Base-by-base conservation (phyloP, 2,113 vertebrate genomes). In the Lycaon pictus region DNA sequence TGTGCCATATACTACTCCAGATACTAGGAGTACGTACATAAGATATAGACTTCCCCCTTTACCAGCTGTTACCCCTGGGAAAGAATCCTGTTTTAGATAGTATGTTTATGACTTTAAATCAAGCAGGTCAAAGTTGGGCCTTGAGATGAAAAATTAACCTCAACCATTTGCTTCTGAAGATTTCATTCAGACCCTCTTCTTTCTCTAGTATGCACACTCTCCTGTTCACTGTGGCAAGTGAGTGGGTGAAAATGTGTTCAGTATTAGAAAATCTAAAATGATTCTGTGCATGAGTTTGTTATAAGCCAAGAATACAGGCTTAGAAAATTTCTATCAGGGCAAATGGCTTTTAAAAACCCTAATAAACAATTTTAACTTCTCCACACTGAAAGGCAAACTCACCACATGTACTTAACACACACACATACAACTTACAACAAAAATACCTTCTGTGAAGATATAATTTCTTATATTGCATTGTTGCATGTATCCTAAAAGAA, bases 181-280 rank as follows among this genome's bases (percentile, higher is more conserved):
- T 92, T 92, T 37, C 23, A 74, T 65, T 12, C 15, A 43, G 55
- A 35, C 2, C 20, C 0, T 79, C 71, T 69, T 7, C 10, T 58
- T 63, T 77, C 23, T 22, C 13, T 32, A 67, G 12, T 29, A 23
- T 81, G 4, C 5, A 32, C 0, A 53, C 15, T 4, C 4, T 23
- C 1, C 4, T 81, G 9, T 20, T 80, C 53, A n/a, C 32, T 83
- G 8, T 25, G 37, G 84, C 20, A 51, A 22, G 12, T 23, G 29
- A 83, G 71, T 16, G 53, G 60, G 43, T 67, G 19, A 67, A 88
- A 17, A 53, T 62, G 23, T 22, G 43, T 84, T 85, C 69, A 84
- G 17, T 32, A 43, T 95, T 90, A 74, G 56, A 95, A 96, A 94
- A 60, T 91, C 8, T 76, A 22, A 92, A 84, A 5, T 91, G 55